Base-by-base conservation (phyloP, 1,140 invertebrate genomes). In the Drosophila grimshawi region DNA sequence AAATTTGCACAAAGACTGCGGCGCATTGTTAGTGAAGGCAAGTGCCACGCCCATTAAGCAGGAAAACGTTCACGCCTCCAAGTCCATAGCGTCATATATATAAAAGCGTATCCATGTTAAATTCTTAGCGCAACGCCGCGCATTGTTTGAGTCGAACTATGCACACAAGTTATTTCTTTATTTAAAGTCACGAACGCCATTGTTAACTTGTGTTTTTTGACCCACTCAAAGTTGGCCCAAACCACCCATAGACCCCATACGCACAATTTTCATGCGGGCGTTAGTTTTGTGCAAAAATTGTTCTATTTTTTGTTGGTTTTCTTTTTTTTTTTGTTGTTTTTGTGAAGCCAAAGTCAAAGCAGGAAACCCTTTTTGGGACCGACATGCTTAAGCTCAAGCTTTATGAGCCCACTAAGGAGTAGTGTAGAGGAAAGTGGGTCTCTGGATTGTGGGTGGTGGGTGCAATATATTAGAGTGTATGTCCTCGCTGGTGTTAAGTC, bases 371-470 rank as follows among this genome's bases (percentile, higher is more conserved):
- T 88, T 70, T 65, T 75, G 68, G 60, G 67, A 67, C 67, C 72
- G 83, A 88, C 83, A 88, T 88, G 85, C 85, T 88, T 88, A 88
- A 88, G 85, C 85, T 80, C 66, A 52, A 78, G 85, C 85, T 89
- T 88, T 88, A 88, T 85, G 85, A 76, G 74, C 73, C 85, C 68
- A 81, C 85, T 83, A 80, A 88, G 78, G 69, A 67, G 61, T 52
- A 70, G 66, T 64, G 37, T 64, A 83, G 69, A 67, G 61, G 57
- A 70, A 70, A 64, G 37, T 67, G 19, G 33, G 19, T 19, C 19
- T 19, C 19, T 39, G 51, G 29, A 43, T 59, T 32, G 69, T 19
- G 29, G 30, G 33, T 51, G 30, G 49, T 19, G 69, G 46, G 59
- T 52, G 52, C 61, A 75, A 88, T 88, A 88, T 89, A 75, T 88